Evolutionary conservation across 2,113 vertebrate species (phyloP).

Genomic region (Peucedramus taeniatus): DNA sequence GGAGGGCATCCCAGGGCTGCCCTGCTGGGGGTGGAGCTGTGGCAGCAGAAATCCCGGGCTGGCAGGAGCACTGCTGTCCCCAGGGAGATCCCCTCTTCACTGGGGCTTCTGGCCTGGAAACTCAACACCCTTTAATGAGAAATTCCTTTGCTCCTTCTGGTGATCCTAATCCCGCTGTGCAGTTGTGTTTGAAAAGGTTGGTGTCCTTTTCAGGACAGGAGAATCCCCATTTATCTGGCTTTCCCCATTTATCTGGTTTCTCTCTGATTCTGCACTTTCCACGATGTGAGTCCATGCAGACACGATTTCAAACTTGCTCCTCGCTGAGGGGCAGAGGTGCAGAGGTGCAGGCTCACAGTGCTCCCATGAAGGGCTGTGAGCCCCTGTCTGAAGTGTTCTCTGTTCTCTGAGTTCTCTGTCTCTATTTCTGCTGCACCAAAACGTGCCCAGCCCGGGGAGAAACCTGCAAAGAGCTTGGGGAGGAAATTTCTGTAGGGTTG

Average conservation of each 20-base stretch:
- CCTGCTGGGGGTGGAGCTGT: rapidly evolving
- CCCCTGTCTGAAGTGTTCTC: rapidly evolving
- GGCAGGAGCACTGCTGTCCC: neutral
- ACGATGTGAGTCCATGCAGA: rapidly evolving
- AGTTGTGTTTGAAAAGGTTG: neutral
- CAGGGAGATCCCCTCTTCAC: rapidly evolving
- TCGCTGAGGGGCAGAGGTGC: neutral
- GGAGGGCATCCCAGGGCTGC: neutral
- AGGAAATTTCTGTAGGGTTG: neutral
- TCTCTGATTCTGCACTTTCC: neutral
- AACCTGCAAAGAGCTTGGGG: neutral
- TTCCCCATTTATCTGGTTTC: neutral
- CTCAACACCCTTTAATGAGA: neutral
- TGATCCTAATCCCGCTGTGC: rapidly evolving
- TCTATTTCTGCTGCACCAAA: neutral
- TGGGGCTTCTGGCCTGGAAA: neutral
- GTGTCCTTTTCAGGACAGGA: neutral
- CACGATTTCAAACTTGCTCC: rapidly evolving
- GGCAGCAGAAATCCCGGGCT: neutral
- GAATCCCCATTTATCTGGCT: neutral
- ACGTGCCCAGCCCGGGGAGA: rapidly evolving
- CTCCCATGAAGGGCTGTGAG: rapidly evolving
- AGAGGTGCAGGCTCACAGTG: rapidly evolving
- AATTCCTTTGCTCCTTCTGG: neutral
- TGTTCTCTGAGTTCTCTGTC: neutral